Conservation (phyloP, 2,888 invertebrate genomes). For the Xanthia togata region DNA sequence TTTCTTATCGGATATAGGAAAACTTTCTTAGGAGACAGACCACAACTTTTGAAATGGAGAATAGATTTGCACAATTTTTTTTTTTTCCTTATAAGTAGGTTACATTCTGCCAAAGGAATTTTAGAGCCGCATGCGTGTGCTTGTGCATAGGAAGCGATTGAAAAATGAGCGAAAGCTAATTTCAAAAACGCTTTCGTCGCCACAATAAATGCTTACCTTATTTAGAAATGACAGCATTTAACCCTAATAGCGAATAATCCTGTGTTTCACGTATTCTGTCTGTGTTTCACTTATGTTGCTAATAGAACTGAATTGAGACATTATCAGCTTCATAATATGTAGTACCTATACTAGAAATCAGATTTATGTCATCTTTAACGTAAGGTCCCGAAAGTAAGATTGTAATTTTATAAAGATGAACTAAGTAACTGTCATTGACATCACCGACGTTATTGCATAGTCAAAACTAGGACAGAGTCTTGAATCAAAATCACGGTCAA, state of each 20-base stretch:
- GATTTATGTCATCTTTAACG: neutral
- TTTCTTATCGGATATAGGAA: neutral
- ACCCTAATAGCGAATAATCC: neutral
- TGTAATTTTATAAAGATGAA: no score
- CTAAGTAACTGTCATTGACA: no score
- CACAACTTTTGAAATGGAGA: neutral
- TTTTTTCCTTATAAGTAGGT: neutral
- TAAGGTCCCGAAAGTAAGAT: no score
- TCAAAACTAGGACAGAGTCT: no score
- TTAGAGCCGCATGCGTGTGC: neutral
- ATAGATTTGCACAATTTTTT: neutral
- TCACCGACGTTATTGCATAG: no score
- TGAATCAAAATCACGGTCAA: no score
- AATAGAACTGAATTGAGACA: neutral
- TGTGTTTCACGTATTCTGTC: slow-evolving; percentile 26
- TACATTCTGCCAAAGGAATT: neutral
- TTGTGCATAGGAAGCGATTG: no score
- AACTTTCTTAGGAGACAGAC: neutral
- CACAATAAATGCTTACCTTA: neutral
- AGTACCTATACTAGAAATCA: neutral
- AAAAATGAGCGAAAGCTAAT: slow-evolving; percentile 1
- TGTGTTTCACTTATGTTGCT: no score
- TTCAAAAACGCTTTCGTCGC: neutral
- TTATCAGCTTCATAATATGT: neutral
- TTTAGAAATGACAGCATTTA: slow-evolving; percentile 21